phyloP scores from a whole-genome alignment of 2,113 vertebrate genomes.

The Nerophis ophidion region DNA sequence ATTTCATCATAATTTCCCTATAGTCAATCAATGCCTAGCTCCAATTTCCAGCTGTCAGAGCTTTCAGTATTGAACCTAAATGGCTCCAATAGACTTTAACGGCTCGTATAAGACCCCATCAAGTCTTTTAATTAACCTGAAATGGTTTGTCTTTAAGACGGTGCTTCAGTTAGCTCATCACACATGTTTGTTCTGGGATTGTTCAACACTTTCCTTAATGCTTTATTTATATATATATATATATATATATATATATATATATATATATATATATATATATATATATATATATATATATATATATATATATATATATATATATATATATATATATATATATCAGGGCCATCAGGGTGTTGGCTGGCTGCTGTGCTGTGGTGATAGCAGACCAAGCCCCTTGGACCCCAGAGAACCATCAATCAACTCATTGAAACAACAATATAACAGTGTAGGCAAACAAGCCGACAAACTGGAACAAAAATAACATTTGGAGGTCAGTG shows the following conservation, averaged over 20 bases:
- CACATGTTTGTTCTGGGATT: constrained; percentile 37
- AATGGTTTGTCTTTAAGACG: constrained; percentile 31
- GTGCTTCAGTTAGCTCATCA: constrained; percentile 28
- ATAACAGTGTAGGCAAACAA: constrained; percentile 39
- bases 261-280: too few species aligned
- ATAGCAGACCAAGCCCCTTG: constrained; percentile 13
- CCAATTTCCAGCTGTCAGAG: too few species aligned
- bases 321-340: too few species aligned
- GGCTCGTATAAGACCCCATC: constrained; percentile 7
- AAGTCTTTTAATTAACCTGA: constrained; percentile 29
- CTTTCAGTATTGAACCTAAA: constrained; percentile 12
- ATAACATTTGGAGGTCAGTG: constrained; percentile 37
- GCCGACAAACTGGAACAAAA: constrained; percentile 26
- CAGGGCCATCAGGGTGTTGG: not conserved
- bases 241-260: too few species aligned
- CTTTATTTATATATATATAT: too few species aligned
- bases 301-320: too few species aligned
- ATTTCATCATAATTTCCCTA: not conserved
- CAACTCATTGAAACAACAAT: constrained; percentile 54
- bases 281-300: too few species aligned
- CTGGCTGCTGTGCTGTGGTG: constrained; percentile 31
- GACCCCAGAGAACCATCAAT: constrained; percentile 46
- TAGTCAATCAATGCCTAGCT: not conserved
- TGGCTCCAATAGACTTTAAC: not conserved
- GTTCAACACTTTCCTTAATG: constrained; percentile 31